phyloP scores from a whole-genome alignment of 2,888 invertebrate genomes.

The Neoscelio sp. region DNA sequence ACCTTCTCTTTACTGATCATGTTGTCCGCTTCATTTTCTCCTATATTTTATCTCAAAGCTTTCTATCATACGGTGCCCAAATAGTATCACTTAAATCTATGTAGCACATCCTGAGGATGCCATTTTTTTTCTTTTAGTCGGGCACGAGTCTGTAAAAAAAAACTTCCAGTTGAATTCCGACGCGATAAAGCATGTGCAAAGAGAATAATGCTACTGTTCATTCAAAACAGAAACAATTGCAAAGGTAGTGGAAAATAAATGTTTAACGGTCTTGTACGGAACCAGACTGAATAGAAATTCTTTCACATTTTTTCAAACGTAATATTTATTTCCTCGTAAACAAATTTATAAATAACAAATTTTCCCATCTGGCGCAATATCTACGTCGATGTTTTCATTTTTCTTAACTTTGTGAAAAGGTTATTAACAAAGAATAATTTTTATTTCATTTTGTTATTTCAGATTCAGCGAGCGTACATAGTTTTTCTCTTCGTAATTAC shows the following conservation, averaged over 20 bases:
- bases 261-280: too few species aligned
- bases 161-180: background rate
- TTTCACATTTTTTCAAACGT: too few species aligned
- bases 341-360: too few species aligned
- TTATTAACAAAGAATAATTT: background rate
- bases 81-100: slow-evolving; percentile 55
- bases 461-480: too few species aligned
- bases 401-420: background rate
- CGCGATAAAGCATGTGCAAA: background rate
- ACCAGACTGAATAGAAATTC: background rate
- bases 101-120: slow-evolving; percentile 17
- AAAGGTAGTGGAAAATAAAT: too few species aligned
- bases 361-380: too few species aligned
- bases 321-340: too few species aligned
- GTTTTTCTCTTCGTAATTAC: background rate
- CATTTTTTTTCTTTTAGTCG: slow-evolving; percentile 23
- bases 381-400: too few species aligned
- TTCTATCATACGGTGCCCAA: slow-evolving; percentile 31
- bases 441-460: background rate
- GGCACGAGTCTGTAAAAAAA: background rate
- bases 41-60: slow-evolving; percentile 57
- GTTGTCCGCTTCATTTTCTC: slow-evolving; percentile 55
- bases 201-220: too few species aligned
- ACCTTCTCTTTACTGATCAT: slow-evolving; percentile 60
- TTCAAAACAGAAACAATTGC: too few species aligned